Base-by-base conservation (phyloP, 2,113 vertebrate species). In the Siniperca knerii region DNA sequence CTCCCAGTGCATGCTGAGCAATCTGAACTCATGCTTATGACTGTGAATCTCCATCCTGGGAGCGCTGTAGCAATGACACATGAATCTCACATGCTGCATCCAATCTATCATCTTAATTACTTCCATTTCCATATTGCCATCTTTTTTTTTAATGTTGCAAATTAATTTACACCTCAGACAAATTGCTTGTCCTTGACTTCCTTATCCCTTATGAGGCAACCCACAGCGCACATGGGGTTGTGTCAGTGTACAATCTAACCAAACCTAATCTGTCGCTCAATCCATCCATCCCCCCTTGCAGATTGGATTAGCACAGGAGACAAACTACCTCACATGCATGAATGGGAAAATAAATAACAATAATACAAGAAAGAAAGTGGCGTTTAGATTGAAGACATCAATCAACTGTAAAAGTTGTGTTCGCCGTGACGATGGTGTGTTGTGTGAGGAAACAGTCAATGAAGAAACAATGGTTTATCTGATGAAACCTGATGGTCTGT, bases 41-140 rank as follows among this genome's bases (percentile, higher is more conserved):
- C 83, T 76, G 83, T 42, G 52, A 78, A 81, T 79, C 83, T 86
- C 78, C 86, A 77, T 92, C 88, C 79, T 58, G 81, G 68, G 86
- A 88, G 90, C 88, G 50, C 58, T 77, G 86, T 42, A 81, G 85
- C 87, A 75, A 77, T 82, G 85, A 91, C 91, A 91, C 90, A 77
- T 57, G 54, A 90, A 89, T 86, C 89, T 91, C 88, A 77, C 61
- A 73, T 54, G 75, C 84, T 86, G 85, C 84, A 87, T 88, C 87
- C 91, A 92, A 96, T 96, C 92, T 91, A 93, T 96, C 96, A 96
- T 92, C 90, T 90, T 96, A 95, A 96, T 96, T 94, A 92, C 92
- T 92, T 93, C 82, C 91, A 92, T 91, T 94, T 95, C 88, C 90
- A 93, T 90, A 92, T 83, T 83, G 64, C 84, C 87, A 80, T 95